Evolutionary conservation across 2,888 invertebrate species (phyloP).

Genomic region (Chrysodeixis includens): DNA sequence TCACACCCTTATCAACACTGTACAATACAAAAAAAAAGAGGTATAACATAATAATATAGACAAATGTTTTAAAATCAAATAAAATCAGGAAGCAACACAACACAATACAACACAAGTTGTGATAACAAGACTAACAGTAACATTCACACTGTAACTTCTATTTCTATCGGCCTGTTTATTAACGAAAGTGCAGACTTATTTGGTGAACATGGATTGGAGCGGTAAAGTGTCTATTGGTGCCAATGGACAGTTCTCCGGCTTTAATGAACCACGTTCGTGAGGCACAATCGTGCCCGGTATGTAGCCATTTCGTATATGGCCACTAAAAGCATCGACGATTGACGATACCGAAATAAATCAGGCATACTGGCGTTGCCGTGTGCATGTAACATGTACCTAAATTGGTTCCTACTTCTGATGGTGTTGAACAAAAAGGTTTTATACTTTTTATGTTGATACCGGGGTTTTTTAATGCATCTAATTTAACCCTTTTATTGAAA

Average conservation of each 20-base stretch:
- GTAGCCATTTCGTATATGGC: constrained; percentile 4
- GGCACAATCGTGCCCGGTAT: neutral
- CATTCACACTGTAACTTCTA: neutral
- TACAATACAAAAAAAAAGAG: no score
- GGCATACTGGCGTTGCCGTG: neutral
- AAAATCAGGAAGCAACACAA: no score
- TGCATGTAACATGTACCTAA: neutral
- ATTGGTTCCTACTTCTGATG: no score
- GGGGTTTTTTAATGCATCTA: no score
- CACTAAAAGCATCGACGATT: constrained; percentile 6
- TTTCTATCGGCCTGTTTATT: neutral
- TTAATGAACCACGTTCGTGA: neutral
- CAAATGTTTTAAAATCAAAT: no score
- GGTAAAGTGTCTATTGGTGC: constrained; percentile 6
- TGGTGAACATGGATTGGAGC: constrained; percentile 12
- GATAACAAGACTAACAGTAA: neutral
- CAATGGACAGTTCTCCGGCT: neutral
- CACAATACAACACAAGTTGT: no score
- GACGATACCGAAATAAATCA: neutral
- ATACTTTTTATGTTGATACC: no score
- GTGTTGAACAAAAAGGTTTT: no score
- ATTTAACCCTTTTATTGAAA: no score
- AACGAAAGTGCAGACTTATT: constrained; percentile 32
- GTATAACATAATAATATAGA: no score
- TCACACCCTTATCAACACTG: no score